phyloP scores from a whole-genome alignment of 2,797 vertebrate species.

The Gadopsis marmoratus region DNA sequence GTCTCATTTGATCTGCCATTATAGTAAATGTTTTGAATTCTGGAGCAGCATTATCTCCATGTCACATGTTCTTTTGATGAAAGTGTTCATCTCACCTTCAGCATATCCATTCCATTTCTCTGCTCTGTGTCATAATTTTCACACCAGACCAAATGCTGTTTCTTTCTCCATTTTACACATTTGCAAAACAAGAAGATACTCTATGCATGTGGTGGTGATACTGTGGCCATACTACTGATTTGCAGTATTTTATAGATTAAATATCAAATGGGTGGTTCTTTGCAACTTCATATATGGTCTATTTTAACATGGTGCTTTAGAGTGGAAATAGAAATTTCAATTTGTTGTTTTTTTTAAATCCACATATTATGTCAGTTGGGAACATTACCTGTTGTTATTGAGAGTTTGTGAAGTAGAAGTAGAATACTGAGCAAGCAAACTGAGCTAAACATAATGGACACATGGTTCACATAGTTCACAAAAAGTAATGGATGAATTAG shows the following conservation, averaged over 20 bases:
- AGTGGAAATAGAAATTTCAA: background rate
- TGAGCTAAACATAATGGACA: too few relatives aligned
- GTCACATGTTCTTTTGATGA: background rate
- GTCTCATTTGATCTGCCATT: background rate
- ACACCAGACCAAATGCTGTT: background rate
- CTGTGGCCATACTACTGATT: background rate
- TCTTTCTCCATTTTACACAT: conserved; percentile 1
- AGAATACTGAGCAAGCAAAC: background rate
- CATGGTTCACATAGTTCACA: too few relatives aligned
- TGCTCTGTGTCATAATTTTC: background rate
- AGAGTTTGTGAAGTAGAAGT: too few relatives aligned
- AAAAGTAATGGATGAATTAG: background rate
- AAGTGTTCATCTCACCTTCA: background rate
- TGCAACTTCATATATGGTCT: background rate
- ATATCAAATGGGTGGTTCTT: background rate
- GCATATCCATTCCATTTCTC: background rate
- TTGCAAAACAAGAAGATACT: background rate
- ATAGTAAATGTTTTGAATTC: background rate
- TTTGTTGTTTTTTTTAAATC: too few relatives aligned
- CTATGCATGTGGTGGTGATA: too few relatives aligned
- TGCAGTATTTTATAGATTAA: background rate
- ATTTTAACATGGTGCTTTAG: background rate
- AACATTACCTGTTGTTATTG: background rate
- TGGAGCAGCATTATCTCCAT: background rate
- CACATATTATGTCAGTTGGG: background rate